Evolutionary conservation across 2,113 vertebrate genomes (phyloP).

Genomic region (Orthochromis indermauri): DNA sequence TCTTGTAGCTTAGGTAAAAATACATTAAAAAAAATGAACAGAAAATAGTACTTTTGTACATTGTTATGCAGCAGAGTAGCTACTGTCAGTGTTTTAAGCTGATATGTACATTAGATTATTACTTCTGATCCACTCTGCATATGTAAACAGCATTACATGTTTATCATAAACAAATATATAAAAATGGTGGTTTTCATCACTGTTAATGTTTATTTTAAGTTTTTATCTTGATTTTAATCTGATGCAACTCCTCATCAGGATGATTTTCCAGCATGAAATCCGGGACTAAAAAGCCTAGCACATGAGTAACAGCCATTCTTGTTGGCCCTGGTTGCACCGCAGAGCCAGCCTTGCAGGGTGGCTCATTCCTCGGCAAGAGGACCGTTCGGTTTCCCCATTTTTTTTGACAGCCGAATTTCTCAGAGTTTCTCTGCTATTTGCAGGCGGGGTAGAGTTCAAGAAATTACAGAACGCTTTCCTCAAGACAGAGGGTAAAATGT

Average conservation of each 20-base stretch:
- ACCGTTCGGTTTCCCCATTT: background rate
- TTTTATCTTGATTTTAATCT: background rate
- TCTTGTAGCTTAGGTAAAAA: background rate
- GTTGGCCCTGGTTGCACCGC: background rate
- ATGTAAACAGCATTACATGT: background rate
- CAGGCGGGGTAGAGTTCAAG: background rate
- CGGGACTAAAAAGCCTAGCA: background rate
- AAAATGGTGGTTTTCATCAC: background rate
- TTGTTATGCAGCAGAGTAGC: background rate
- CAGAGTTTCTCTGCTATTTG: background rate
- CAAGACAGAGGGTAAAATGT: background rate
- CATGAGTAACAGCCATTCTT: background rate
- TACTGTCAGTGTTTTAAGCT: background rate
- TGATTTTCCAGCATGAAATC: background rate
- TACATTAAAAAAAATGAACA: background rate
- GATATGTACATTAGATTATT: background rate
- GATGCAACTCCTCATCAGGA: background rate
- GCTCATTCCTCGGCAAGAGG: background rate
- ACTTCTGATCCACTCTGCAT: background rate
- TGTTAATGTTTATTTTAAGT: background rate
- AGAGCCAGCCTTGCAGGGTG: background rate
- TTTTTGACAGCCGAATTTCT: background rate
- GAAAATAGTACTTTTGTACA: background rate
- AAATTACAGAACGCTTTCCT: background rate
- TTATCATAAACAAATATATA: background rate